Conservation (phyloP, 1,140 invertebrate genomes). For the Doryteuthis pealeii region DNA sequence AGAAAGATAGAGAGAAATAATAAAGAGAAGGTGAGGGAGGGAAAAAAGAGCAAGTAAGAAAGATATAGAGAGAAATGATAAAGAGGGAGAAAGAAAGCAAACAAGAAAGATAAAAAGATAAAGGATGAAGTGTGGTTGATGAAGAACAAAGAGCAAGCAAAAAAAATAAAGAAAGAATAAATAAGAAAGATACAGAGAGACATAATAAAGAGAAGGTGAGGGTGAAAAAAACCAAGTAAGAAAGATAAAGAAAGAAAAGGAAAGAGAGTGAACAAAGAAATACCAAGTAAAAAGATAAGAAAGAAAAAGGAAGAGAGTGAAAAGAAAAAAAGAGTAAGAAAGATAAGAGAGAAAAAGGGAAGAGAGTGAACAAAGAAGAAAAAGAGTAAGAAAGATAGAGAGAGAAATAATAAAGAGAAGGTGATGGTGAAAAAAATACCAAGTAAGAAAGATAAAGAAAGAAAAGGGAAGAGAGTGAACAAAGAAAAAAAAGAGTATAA, state of each 20-base stretch:
- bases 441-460: neutral
- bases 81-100: no score
- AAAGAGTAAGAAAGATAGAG: neutral
- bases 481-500: neutral
- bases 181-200: no score
- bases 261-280: neutral
- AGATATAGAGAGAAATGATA: no score
- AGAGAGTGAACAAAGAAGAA: constrained; percentile 11
- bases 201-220: no score
- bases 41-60: no score
- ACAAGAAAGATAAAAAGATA: no score
- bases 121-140: no score
- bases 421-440: neutral
- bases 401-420: constrained; percentile 10
- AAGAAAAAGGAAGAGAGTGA: constrained; percentile 1
- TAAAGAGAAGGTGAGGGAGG: no score
- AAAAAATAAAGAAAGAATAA: no score
- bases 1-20: no score
- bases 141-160: no score
- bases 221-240: no score
- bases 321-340: constrained; percentile 12
- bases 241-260: constrained; percentile 6
- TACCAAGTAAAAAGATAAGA: neutral
- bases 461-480: neutral
- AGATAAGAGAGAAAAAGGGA: neutral